Percentiles rank a stretch among this genome's conserved stretches.
Evolutionary conservation across 2,888 invertebrate genomes (phyloP).

Genomic region (Andrena bucephala): DNA sequence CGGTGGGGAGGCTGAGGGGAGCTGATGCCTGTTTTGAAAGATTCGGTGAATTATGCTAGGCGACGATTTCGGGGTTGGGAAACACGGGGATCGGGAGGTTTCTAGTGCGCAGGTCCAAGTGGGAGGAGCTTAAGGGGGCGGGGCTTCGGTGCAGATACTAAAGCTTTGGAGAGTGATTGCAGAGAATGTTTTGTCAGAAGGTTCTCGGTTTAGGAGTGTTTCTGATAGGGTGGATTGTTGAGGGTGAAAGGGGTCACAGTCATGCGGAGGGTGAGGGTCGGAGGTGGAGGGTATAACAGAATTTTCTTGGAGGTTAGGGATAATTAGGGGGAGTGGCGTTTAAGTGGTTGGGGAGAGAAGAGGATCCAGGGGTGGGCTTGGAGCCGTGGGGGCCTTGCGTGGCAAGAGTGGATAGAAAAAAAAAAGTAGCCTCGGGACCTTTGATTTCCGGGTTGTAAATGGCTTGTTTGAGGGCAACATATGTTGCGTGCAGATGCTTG

Average conservation of each 20-base stretch:
- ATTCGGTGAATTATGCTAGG: background rate
- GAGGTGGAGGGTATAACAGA: conserved; percentile 40
- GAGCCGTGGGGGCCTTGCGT: background rate
- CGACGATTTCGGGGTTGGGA: too few relatives aligned
- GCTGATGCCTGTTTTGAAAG: conserved; percentile 1
- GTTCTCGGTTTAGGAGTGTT: too few relatives aligned
- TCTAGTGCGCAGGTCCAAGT: too few relatives aligned
- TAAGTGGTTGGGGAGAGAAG: conserved; percentile 5
- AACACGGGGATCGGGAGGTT: too few relatives aligned
- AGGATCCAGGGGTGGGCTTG: background rate
- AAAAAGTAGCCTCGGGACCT: conserved; percentile 10
- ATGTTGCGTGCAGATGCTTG: conserved; percentile 43
- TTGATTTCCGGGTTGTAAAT: conserved; percentile 56
- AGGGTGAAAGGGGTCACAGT: conserved; percentile 28
- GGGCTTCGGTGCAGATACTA: too few relatives aligned
- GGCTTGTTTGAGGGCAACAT: conserved; percentile 36
- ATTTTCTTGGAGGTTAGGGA: conserved; percentile 2
- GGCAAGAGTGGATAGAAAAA: conserved; percentile 2
- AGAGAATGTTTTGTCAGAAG: too few relatives aligned
- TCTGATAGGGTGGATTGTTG: background rate
- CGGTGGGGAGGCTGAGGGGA: conserved; percentile 36
- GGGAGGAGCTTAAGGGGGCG: too few relatives aligned
- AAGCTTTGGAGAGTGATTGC: too few relatives aligned
- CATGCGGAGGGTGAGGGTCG: conserved; percentile 54
- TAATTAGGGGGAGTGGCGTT: conserved; percentile 44